Evolutionary conservation across 2,888 invertebrate species (phyloP), one percentile per base, ranked within the genome.

Genomic region (Suillia variegata): DNA sequence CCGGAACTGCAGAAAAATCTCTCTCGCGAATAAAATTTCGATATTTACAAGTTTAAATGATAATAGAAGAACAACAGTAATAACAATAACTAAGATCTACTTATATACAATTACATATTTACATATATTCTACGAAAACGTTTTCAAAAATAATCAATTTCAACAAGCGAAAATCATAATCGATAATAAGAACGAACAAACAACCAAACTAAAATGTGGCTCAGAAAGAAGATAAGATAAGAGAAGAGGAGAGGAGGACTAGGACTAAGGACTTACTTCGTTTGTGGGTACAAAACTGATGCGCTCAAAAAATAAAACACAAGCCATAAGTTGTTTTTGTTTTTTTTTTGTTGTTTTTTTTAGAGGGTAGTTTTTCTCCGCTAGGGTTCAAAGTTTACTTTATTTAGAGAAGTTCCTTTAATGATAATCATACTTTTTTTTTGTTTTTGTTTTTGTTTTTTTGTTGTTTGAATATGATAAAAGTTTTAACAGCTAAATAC

Each of bases 321-420:
- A 45, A 20, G 45, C 45, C 26, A 45, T 18, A 18, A 26, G 55
- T 51, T 54, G 50, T 59, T 64, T 67, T 66, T 62, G 52, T 54
- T 63, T 64, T 66, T 69, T 69, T 68, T 69, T 72, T 71, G 65
- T 50, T 50, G n/a, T n/a, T n/a, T n/a, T 31, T 26, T 47, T 74
- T 71, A 71, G 73, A 69, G 71, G 72, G 72, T 70, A 74, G 71
- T 64, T 70, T 68, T 70, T 72, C 67, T 74, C 71, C 74, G 69
- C 74, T 72, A 72, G 70, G 72, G 71, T 74, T 70, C 67, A 74
- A 72, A 74, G 72, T 72, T 72, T 72, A 72, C 73, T 74, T 74
- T 72, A 74, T 72, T 72, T 67, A 71, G 69, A 72, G 74, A 72
- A 74, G 74, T 72, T 74, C 71, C 67, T 71, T 72, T 71, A 72